Percentiles rank a stretch among this genome's conserved stretches.
Conservation (phyloP, 2,113 vertebrate species). For the Asarcornis scutulata region DNA sequence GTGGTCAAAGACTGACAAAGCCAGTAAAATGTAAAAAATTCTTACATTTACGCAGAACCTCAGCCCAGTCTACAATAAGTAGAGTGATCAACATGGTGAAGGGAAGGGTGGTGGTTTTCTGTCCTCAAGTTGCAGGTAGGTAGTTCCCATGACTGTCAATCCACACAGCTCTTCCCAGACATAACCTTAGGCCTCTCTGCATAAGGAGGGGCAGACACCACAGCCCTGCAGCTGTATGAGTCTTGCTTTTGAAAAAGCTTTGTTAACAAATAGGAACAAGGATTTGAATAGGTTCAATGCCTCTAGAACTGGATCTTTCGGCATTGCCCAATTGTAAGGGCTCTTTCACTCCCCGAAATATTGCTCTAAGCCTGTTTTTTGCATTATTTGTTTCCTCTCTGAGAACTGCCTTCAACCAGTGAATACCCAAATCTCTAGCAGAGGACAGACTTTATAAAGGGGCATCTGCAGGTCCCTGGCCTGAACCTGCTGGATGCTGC, state of each 20-base stretch:
- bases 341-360: no score
- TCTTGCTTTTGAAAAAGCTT: neutral
- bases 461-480: neutral
- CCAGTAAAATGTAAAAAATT: neutral
- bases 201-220: no score
- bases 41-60: slow-evolving; percentile 26
- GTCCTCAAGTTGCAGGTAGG: neutral
- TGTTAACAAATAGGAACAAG: neutral
- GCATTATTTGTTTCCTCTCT: neutral
- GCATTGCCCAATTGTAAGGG: neutral
- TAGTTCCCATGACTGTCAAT: neutral
- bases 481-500: neutral
- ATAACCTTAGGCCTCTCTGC: neutral
- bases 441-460: neutral
- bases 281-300: neutral
- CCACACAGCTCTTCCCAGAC: neutral
- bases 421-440: neutral
- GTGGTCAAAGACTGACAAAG: neutral
- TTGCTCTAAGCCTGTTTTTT: neutral
- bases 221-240: neutral
- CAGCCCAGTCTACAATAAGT: neutral
- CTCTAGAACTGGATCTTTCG: neutral
- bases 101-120: neutral
- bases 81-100: neutral
- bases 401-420: no score